phyloP scores from a whole-genome alignment of 2,888 invertebrate genomes.

The Drosophila kuntzei region DNA sequence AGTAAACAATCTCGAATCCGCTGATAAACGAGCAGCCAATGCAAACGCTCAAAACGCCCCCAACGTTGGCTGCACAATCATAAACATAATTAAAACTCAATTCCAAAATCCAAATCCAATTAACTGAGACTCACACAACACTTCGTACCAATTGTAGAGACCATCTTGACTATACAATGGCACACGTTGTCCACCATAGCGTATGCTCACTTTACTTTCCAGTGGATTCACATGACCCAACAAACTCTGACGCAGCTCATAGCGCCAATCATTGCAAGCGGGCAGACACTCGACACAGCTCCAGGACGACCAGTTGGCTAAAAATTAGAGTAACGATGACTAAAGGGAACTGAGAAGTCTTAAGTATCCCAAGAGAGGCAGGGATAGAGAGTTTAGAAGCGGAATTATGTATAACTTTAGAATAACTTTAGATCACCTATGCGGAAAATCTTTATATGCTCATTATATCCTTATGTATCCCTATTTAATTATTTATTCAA shows the following conservation, averaged over 20 bases:
- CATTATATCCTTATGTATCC: too few species aligned
- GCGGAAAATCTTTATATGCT: too few species aligned
- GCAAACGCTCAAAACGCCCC: constrained; percentile 82
- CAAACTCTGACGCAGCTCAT: constrained; percentile 59
- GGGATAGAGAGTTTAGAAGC: too few species aligned
- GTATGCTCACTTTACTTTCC: constrained; percentile 55
- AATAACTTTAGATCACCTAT: too few species aligned
- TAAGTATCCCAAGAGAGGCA: background rate
- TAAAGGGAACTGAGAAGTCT: background rate
- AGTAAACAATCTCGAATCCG: constrained; percentile 80
- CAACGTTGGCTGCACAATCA: constrained; percentile 72
- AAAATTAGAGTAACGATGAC: background rate
- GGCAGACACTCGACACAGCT: constrained; percentile 72
- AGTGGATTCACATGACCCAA: constrained; percentile 25
- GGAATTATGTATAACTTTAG: too few species aligned
- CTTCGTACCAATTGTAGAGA: constrained; percentile 76
- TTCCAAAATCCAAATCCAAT: background rate
- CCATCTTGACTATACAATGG: constrained; percentile 66
- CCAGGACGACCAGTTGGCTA: constrained; percentile 44
- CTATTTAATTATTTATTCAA: too few species aligned
- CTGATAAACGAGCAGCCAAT: constrained; percentile 83
- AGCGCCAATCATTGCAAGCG: constrained; percentile 68
- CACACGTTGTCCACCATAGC: constrained; percentile 51
- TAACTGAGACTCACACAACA: constrained; percentile 74
- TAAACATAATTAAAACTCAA: constrained; percentile 8